Conservation (phyloP, 1,140 invertebrate genomes). For the Stenopsyche tienmushanensis region DNA sequence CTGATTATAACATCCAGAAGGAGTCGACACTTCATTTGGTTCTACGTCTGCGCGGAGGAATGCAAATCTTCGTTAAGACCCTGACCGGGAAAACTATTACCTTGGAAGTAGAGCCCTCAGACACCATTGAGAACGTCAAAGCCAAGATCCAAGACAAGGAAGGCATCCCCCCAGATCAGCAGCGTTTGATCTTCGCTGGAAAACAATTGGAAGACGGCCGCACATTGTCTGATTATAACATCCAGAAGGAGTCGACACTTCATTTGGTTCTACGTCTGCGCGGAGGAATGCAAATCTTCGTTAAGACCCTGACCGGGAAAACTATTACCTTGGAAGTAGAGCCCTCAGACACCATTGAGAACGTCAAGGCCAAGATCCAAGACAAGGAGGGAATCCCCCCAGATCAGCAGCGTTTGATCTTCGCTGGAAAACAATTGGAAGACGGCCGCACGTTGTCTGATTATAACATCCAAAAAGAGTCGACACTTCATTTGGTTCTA, state of each 20-base stretch:
- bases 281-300: slow-evolving; percentile 74
- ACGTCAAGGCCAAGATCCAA: slow-evolving; percentile 71
- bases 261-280: slow-evolving; percentile 65
- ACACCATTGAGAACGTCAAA: slow-evolving; percentile 79
- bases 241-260: slow-evolving; percentile 64
- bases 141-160: slow-evolving; percentile 76
- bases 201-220: slow-evolving; percentile 83
- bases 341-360: too few relatives aligned
- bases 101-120: slow-evolving; percentile 73
- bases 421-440: slow-evolving; percentile 76
- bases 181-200: slow-evolving; percentile 73
- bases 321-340: slow-evolving; percentile 85
- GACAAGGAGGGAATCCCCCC: too few relatives aligned
- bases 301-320: slow-evolving; percentile 86
- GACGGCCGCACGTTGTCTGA: slow-evolving; percentile 72
- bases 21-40: slow-evolving; percentile 65
- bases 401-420: too few relatives aligned
- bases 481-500: slow-evolving; percentile 65
- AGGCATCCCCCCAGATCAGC: slow-evolving; percentile 72
- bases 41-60: slow-evolving; percentile 65
- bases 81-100: slow-evolving; percentile 81
- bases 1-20: slow-evolving; percentile 70
- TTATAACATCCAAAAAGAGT: slow-evolving; percentile 68
- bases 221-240: slow-evolving; percentile 66
- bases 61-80: slow-evolving; percentile 82